Evolutionary conservation across 1,140 invertebrate species (phyloP), one percentile per base, ranked within the genome.

Genomic region (Aphis craccivora): DNA sequence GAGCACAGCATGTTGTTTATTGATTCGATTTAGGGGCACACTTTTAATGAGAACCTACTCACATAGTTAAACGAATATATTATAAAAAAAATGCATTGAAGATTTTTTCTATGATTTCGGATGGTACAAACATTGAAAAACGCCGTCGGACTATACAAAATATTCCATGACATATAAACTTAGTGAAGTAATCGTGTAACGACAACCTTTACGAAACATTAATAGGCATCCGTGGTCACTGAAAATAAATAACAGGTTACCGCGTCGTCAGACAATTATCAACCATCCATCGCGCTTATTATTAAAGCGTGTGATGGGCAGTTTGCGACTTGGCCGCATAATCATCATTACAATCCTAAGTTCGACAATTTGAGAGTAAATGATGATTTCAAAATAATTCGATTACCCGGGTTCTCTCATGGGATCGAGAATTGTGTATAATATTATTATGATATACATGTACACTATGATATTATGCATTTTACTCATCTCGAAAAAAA

Each of bases 231-330:
- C 43, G 43, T 87, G 86, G 87, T 89, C 87, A 89, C 87, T 89
- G 30, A 53, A n/a, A 37, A 55, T 40, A 76, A 90, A 90, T 90
- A 60, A 90, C 55, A 76, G 35, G 89, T 90, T 90, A 67, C 89
- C 35, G 9, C 20, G 11, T 6, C 23, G 6, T 51, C 88, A 23
- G 48, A 23, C 14, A 6, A 90, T 90, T 40, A 43, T 76, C 30
- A n/a, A n/a, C 60, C 60, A 76, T 76, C 14, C n/a, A 35, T 30
- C 51, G 88, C 51, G 45, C 6, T 88, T 51, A 51, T 51, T 67
- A 30, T 60, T 76, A 76, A n/a, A 76, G n/a, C 14, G 60, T n/a
- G 60, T n/a, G 30, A 76, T 76, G 60, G 3, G 76, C 76, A n/a
- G 30, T 83, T 23, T 9, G 81, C 81, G 81, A 84, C 81, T 84